These are phyloP conservation scores for Perca fluviatilis DNA, from an alignment of 2,113 vertebrate genomes.

Conservation along the genomic window DNA sequence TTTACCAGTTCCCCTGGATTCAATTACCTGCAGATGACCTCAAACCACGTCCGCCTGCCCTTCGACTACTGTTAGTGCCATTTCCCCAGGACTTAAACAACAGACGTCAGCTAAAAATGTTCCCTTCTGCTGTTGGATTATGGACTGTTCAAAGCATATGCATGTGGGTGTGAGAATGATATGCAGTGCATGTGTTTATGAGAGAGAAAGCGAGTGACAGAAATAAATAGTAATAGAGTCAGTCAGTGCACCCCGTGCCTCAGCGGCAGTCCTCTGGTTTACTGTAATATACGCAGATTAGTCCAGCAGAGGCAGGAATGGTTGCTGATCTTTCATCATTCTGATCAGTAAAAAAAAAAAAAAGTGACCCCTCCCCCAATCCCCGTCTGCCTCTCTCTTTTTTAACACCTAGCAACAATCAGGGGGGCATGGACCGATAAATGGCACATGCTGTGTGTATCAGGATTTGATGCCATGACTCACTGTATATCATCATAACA, in stretches of 20 bases:
- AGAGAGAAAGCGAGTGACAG: not conserved
- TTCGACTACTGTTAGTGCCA: slow-evolving; percentile 20
- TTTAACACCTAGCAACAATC: slow-evolving; percentile 81
- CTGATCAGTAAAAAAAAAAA: too few relatives aligned
- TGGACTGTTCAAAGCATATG: slow-evolving; percentile 28
- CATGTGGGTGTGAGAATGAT: slow-evolving; percentile 37
- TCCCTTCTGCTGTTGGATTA: slow-evolving; percentile 20
- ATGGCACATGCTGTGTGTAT: slow-evolving; percentile 60
- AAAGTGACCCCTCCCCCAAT: slow-evolving; percentile 84
- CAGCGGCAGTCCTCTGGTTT: slow-evolving; percentile 16
- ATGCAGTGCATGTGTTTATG: slow-evolving; percentile 16
- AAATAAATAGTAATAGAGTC: slow-evolving; percentile 44
- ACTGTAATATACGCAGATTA: slow-evolving; percentile 50
- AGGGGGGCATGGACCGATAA: slow-evolving; percentile 21
- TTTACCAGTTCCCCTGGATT: slow-evolving; percentile 57
- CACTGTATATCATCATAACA: slow-evolving; percentile 37
- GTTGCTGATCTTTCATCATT: too few relatives aligned
- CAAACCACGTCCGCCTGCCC: slow-evolving; percentile 39
- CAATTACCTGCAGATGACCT: slow-evolving; percentile 72
- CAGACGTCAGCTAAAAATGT: slow-evolving; percentile 45
- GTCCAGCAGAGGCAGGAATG: slow-evolving; percentile 9
- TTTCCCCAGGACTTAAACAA: slow-evolving; percentile 29
- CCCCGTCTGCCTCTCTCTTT: slow-evolving; percentile 72
- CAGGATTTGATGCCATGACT: slow-evolving; percentile 58
- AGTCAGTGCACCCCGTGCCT: slow-evolving; percentile 13